Evolutionary conservation across 1,140 invertebrate genomes (phyloP).

Genomic region (Elymnias hypermnestra): DNA sequence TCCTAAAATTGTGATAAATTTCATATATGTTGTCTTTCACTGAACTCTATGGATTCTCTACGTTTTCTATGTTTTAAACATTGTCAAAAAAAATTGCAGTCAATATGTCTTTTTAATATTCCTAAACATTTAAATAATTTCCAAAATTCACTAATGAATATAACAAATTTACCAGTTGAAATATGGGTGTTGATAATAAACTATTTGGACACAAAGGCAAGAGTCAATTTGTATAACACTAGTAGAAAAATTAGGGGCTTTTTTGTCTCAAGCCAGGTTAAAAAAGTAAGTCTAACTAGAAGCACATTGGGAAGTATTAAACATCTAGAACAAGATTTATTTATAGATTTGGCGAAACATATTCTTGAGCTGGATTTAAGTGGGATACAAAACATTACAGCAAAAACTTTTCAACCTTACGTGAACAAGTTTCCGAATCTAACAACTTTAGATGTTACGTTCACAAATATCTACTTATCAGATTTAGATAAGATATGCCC

Average conservation of each 20-base stretch:
- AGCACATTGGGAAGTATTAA: background rate
- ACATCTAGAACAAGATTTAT: background rate
- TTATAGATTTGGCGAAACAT: constrained; percentile 6
- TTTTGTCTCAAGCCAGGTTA: background rate
- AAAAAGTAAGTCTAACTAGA: background rate
- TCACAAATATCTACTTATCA: background rate
- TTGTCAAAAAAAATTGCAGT: too few relatives aligned
- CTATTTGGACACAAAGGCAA: background rate
- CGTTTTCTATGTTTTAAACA: too few relatives aligned
- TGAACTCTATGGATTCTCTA: too few relatives aligned
- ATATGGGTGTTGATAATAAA: background rate
- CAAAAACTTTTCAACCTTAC: background rate
- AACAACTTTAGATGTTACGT: background rate
- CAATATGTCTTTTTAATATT: too few relatives aligned
- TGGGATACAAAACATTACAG: constrained; percentile 1
- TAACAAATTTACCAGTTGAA: background rate
- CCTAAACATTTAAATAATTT: too few relatives aligned
- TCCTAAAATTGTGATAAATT: too few relatives aligned
- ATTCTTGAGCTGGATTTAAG: constrained; percentile 9
- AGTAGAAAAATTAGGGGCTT: background rate
- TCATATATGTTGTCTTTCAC: too few relatives aligned
- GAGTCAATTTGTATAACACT: background rate
- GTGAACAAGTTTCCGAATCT: constrained; percentile 1
- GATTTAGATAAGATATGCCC: background rate
- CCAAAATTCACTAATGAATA: too few relatives aligned